Base-by-base conservation (phyloP, 2,888 invertebrate genomes). In the Nudaria mundana region DNA sequence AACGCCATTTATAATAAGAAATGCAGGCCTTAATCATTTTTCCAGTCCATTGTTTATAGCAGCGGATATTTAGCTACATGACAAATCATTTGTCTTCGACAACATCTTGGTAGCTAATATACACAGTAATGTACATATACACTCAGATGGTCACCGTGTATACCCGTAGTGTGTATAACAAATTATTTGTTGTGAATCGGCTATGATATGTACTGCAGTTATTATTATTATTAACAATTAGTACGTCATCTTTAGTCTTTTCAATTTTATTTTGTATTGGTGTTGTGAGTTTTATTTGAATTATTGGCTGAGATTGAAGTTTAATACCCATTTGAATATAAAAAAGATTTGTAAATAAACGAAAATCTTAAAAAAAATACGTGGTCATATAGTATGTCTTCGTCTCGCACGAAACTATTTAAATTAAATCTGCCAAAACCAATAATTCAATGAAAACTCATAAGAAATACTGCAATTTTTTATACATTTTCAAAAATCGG, bases 141-240 rank as follows among this genome's bases (percentile, higher is more conserved):
- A n/a, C n/a, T n/a, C n/a, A n/a, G n/a, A n/a, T 10, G n/a, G 4
- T 10, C 23, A 0, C 23, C 10, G n/a, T 23, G 23, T 23, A 23
- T 23, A 5, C 23, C n/a, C n/a, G n/a, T n/a, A n/a, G n/a, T n/a
- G n/a, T n/a, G 20, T 20, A 20, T 20, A 20, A 20, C 8, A 32
- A 26, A 22, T 22, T 22, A 35, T 34, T 31, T 10, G 26, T 39
- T 34, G 23, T 14, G 50, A 48, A 54, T 62, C 66, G 58, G 66
- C 71, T 85, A 79, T 74, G 64, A 63, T 71, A 66, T 69, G 80
- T 85, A 84, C 76, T 80, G 64, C 56, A 83, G 82, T 81, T 74
- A 63, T 41, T 30, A 23, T 81, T 74, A 63, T 41, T 30, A 23
- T 31, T 75, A 80, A 82, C 63, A 71, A 59, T 69, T 68, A 74